A percentile compares a stretch with the other conserved stretches of the same genome.
These are phyloP conservation scores for Notechis scutatus DNA, from an alignment of 2,113 vertebrate genomes.

Conservation along the genomic window DNA sequence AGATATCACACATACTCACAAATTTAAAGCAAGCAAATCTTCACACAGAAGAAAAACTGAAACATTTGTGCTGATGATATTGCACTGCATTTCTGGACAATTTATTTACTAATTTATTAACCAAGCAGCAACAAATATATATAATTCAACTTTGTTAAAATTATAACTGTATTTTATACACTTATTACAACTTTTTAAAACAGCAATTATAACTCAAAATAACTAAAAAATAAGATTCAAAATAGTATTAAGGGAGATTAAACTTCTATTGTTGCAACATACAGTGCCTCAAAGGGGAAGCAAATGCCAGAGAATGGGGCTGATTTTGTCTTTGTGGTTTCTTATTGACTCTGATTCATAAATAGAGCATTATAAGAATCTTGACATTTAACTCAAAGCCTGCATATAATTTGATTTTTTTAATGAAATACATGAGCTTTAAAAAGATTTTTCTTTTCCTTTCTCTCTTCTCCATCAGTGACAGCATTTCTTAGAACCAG, in stretches of 20 bases:
- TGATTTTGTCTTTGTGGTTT: not conserved
- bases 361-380: not conserved
- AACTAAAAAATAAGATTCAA: not conserved
- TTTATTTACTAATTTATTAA: not conserved
- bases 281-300: not conserved
- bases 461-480: not conserved
- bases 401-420: not conserved
- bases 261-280: slow-evolving; percentile 1
- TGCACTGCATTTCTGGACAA: not conserved
- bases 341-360: not conserved
- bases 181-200: not conserved
- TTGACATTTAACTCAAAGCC: not conserved
- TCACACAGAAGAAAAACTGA: not conserved
- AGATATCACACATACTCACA: not conserved
- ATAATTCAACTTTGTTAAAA: not conserved
- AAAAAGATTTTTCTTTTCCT: not conserved
- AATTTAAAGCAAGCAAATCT: not conserved
- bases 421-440: slow-evolving; percentile 1
- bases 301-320: not conserved
- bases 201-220: not conserved
- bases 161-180: not conserved
- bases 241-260: not conserved
- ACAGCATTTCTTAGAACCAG: not conserved
- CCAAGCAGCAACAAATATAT: not conserved
- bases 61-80: not conserved